Percentiles rank a stretch among this genome's conserved stretches.
Evolutionary conservation across 2,888 invertebrate species (phyloP).

Genomic region (Mamestra brassicae): DNA sequence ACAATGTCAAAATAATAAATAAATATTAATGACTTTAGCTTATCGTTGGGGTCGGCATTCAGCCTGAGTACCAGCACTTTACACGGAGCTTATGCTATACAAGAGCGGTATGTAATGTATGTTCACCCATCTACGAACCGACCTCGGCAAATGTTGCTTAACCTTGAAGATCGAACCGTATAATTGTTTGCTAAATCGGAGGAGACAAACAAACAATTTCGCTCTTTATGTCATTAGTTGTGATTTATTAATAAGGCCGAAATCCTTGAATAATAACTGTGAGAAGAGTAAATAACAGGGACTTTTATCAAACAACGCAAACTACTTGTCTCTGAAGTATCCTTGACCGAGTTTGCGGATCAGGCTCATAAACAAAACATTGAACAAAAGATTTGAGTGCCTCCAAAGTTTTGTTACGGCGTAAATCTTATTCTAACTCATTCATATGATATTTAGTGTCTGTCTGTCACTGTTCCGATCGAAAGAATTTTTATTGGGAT

Average conservation of each 20-base stretch:
- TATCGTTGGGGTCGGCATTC: too few species aligned
- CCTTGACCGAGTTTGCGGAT: constrained; percentile 51
- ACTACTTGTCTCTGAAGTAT: constrained; percentile 18
- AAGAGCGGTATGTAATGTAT: too few species aligned
- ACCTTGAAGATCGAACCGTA: too few species aligned
- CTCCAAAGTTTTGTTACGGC: constrained; percentile 47
- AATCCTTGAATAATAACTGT: constrained; percentile 5
- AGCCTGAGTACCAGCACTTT: too few species aligned
- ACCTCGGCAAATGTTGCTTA: too few species aligned
- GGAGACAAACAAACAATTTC: too few species aligned
- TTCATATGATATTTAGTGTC: constrained; percentile 2
- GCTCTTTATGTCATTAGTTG: not conserved
- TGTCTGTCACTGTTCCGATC: not conserved
- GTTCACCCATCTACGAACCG: too few species aligned
- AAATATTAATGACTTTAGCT: too few species aligned
- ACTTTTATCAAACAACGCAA: constrained; percentile 27
- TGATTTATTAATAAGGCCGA: not conserved
- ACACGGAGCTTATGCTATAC: too few species aligned
- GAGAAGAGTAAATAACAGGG: constrained; percentile 12
- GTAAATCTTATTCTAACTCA: constrained; percentile 12
- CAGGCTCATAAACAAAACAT: constrained; percentile 59
- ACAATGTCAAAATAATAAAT: too few species aligned
- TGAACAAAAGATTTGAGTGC: constrained; percentile 44
- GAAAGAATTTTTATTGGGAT: not conserved
- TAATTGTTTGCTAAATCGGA: too few species aligned